These are phyloP conservation scores for Danionella cerebrum DNA, from an alignment of 2,113 vertebrate genomes.

Conservation along the genomic window DNA sequence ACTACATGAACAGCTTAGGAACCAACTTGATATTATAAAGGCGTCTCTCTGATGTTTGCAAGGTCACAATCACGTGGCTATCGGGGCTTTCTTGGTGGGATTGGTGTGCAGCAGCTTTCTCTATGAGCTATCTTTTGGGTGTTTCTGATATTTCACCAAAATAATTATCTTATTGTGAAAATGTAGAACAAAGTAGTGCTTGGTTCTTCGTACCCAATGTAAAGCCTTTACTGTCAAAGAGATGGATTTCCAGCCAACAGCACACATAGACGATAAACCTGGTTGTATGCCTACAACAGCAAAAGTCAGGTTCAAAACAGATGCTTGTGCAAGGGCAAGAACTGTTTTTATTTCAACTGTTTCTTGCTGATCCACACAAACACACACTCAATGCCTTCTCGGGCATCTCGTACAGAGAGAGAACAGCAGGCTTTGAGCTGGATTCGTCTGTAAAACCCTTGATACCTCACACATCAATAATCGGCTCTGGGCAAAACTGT, in stretches of 20 bases:
- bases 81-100: neutral
- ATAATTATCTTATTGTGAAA: neutral
- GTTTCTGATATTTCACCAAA: no score
- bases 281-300: no score
- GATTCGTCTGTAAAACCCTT: conserved; percentile 1
- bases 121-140: no score
- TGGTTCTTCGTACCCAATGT: no score
- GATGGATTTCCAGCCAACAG: no score
- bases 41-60: no score
- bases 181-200: no score
- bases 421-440: conserved; percentile 11
- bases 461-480: conserved; percentile 23
- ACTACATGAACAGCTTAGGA: no score
- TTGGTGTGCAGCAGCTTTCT: neutral
- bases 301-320: neutral
- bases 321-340: neutral
- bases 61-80: neutral
- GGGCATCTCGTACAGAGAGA: neutral
- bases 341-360: neutral
- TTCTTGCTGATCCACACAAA: neutral
- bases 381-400: neutral
- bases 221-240: no score
- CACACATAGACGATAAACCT: no score
- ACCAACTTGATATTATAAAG: no score
- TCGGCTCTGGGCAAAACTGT: conserved; percentile 9